phyloP scores from a whole-genome alignment of 2,797 vertebrate species.

The Fratercula arctica region DNA sequence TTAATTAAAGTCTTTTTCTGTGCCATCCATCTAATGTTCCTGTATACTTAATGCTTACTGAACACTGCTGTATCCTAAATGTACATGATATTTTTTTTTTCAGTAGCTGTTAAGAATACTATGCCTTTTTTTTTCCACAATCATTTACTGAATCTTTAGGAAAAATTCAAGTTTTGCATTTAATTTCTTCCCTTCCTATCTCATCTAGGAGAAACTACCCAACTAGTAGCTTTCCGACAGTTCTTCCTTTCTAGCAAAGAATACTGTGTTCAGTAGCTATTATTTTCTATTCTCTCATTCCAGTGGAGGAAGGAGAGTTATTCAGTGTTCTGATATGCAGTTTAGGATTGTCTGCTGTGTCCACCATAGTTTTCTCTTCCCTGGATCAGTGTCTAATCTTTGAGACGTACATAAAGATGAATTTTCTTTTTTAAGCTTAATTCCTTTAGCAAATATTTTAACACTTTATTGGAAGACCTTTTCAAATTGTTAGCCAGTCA shows the following conservation, averaged over 20 bases:
- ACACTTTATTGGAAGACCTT: neutral
- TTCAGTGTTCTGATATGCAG: neutral
- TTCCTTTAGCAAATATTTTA: neutral
- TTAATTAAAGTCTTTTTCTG: slow-evolving; percentile 15
- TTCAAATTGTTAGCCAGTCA: neutral
- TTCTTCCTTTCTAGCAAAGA: neutral
- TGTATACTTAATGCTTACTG: neutral
- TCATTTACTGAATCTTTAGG: neutral
- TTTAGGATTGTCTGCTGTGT: neutral
- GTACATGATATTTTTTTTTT: neutral
- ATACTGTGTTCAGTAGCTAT: neutral
- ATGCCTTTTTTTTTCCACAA: rapidly evolving
- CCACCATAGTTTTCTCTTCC: neutral
- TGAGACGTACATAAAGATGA: neutral
- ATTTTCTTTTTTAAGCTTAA: neutral
- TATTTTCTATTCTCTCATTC: neutral
- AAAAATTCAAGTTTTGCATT: neutral
- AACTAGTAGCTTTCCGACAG: neutral
- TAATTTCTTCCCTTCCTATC: neutral
- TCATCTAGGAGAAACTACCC: neutral
- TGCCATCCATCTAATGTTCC: neutral
- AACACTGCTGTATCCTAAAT: neutral
- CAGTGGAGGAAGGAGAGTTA: neutral
- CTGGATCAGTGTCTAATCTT: neutral
- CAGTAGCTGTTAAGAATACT: neutral